phyloP scores from a whole-genome alignment of 2,888 invertebrate genomes.

The Leptinotarsa tumamoca region DNA sequence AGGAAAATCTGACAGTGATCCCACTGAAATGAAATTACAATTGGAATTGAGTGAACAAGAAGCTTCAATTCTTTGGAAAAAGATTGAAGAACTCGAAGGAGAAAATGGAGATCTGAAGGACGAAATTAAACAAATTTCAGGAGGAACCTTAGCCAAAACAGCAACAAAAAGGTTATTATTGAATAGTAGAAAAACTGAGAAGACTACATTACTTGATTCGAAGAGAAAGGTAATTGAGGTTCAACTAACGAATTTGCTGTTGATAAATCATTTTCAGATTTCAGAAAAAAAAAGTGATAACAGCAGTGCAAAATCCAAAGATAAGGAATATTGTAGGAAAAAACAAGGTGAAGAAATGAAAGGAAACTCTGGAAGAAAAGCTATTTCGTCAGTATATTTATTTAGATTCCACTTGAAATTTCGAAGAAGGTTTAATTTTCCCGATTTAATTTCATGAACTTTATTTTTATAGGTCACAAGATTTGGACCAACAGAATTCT shows the following conservation, averaged over 20 bases:
- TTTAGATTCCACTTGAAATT: background rate
- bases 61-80: constrained; percentile 83
- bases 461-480: constrained; percentile 69
- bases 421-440: background rate
- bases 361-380: constrained; percentile 76
- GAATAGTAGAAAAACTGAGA: constrained; percentile 60
- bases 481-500: constrained; percentile 74
- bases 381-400: constrained; percentile 54
- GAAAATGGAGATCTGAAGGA: constrained; percentile 81
- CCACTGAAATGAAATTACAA: constrained; percentile 84
- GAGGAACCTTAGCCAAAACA: constrained; percentile 70
- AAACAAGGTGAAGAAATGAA: constrained; percentile 77
- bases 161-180: constrained; percentile 54
- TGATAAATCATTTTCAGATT: constrained; percentile 64
- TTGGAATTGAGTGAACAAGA: constrained; percentile 93
- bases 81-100: constrained; percentile 86
- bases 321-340: constrained; percentile 85
- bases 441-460: background rate
- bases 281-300: constrained; percentile 81
- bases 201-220: constrained; percentile 72
- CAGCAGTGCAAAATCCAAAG: constrained; percentile 80
- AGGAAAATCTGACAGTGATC: constrained; percentile 83
- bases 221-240: constrained; percentile 72
- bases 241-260: background rate
- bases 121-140: constrained; percentile 82